Percentiles rank a stretch among this genome's conserved stretches.
Conservation (phyloP, 1,140 invertebrate genomes). For the Helicoverpa armigera region DNA sequence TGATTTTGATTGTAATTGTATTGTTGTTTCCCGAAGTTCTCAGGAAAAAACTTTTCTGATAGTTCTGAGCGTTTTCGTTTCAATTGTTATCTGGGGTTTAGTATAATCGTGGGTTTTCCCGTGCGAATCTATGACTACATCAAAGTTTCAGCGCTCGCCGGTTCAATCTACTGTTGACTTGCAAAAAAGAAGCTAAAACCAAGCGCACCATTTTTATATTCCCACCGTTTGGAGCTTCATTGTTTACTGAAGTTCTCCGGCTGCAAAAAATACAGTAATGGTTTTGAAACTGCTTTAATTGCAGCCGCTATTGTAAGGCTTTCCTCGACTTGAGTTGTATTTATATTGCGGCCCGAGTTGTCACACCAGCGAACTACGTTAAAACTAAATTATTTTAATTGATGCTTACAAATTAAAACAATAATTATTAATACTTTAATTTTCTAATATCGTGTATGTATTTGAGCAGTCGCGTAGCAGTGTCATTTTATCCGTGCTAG, state of each 20-base stretch:
- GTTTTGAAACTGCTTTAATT: slow-evolving; percentile 9
- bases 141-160: background rate
- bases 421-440: too few relatives aligned
- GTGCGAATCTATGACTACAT: background rate
- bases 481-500: too few relatives aligned
- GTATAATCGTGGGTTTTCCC: background rate
- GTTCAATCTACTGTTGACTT: background rate
- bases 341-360: background rate
- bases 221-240: background rate
- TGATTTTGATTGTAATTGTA: background rate
- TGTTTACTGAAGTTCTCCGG: slow-evolving; percentile 3
- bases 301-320: background rate
- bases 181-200: background rate
- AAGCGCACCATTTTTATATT: background rate
- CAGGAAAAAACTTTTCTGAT: background rate
- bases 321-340: background rate
- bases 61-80: background rate
- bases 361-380: background rate
- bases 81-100: background rate
- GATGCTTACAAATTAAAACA: too few relatives aligned
- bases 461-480: too few relatives aligned
- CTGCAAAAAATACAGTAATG: background rate
- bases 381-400: background rate
- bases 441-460: too few relatives aligned
- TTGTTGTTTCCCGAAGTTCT: slow-evolving; percentile 11